phyloP scores from a whole-genome alignment of 2,113 vertebrate genomes.

The Ammodytes marinus region DNA sequence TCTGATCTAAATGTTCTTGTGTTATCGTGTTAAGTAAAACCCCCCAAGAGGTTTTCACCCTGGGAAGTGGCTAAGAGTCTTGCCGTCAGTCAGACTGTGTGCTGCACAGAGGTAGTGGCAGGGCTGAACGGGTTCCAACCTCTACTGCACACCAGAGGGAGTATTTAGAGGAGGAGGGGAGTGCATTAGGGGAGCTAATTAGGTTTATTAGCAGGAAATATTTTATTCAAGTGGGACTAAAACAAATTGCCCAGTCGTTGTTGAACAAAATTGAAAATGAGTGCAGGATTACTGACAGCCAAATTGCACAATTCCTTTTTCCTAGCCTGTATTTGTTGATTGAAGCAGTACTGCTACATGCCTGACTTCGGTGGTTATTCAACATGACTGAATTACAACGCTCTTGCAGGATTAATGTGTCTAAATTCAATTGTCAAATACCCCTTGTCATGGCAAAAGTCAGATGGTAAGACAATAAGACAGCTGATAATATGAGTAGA shows the following conservation, averaged over 20 bases:
- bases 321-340: no score
- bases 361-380: not conserved
- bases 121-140: slow-evolving; percentile 59
- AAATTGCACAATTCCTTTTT: slow-evolving; percentile 1
- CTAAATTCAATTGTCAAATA: not conserved
- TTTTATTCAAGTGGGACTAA: slow-evolving; percentile 79
- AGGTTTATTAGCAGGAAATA: slow-evolving; percentile 79
- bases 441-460: not conserved
- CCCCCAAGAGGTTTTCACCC: slow-evolving; percentile 5
- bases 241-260: slow-evolving; percentile 76
- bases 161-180: slow-evolving; percentile 50
- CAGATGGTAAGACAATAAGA: slow-evolving; percentile 45
- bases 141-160: slow-evolving; percentile 67
- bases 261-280: slow-evolving; percentile 63
- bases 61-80: slow-evolving; percentile 7
- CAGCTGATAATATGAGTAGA: slow-evolving; percentile 67
- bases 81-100: slow-evolving; percentile 30
- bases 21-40: not conserved
- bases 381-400: not conserved
- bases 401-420: slow-evolving; percentile 3
- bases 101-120: slow-evolving; percentile 34
- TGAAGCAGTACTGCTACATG: not conserved
- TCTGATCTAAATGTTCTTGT: slow-evolving; percentile 12
- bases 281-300: slow-evolving; percentile 45
- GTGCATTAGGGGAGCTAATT: slow-evolving; percentile 80